Evolutionary conservation across 2,113 vertebrate species (phyloP).

Genomic region (Litocranius walleri): DNA sequence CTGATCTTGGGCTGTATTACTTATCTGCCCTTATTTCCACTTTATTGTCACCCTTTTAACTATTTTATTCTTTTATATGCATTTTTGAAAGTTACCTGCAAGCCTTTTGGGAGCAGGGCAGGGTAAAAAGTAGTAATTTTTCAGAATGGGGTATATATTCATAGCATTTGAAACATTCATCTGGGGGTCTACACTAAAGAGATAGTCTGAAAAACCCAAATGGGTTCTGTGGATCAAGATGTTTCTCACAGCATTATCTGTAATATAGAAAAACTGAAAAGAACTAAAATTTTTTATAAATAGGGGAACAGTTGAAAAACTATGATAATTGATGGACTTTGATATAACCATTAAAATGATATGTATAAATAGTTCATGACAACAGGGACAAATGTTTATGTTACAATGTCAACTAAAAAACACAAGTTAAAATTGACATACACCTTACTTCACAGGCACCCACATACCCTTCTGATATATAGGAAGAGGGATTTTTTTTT

Average conservation of each 20-base stretch:
- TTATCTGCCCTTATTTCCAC: not conserved
- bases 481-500: not conserved
- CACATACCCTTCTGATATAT: not conserved
- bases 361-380: not conserved
- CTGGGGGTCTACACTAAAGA: not conserved
- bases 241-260: not conserved
- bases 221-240: not conserved
- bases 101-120: not conserved
- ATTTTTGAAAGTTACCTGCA: not conserved
- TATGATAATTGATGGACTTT: not conserved
- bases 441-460: not conserved
- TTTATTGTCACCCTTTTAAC: not conserved
- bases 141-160: not conserved
- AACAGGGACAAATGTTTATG: not conserved
- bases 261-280: not conserved
- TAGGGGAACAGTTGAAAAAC: not conserved
- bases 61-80: constrained; percentile 26
- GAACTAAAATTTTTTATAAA: not conserved
- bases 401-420: constrained; percentile 20
- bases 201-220: not conserved
- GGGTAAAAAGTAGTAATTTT: constrained; percentile 8
- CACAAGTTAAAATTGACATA: not conserved
- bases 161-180: not conserved
- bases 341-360: not conserved
- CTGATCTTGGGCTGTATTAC: not conserved